Evolutionary conservation across 1,140 invertebrate species (phyloP), one percentile per base, ranked within the genome.

Genomic region (Drosophila pachea): DNA sequence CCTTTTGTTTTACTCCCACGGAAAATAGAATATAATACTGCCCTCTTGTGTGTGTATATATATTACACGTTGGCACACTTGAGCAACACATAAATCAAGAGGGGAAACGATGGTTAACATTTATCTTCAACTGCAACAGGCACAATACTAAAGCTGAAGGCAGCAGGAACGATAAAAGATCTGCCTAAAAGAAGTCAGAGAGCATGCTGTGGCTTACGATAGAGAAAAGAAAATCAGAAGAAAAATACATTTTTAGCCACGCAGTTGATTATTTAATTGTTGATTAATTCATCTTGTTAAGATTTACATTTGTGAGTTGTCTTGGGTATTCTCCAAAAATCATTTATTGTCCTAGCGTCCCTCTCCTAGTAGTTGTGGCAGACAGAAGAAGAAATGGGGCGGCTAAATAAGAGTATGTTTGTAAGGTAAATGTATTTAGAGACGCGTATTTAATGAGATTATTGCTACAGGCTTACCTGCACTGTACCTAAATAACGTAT

Each of bases 211-310:
- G 11, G n/a, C 48, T 5, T 33, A 76, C 74, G 78, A 74, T 77
- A 74, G 74, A 35, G 7, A n/a, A 61, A 49, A 66, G 22, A 22
- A 22, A 22, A 22, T 22, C 22, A 22, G 22, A 22, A 22, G 22
- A 22, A 47, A 45, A 56, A 63, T 49, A 67, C 59, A 76, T 70
- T 60, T 77, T 86, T 76, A 73, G 73, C 67, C 81, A 81, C 86
- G 77, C 62, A 86, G 76, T 74, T 86, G 86, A n/a, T n/a, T n/a
- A n/a, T n/a, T n/a, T n/a, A n/a, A n/a, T n/a, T n/a, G n/a, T n/a
- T n/a, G n/a, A n/a, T n/a, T n/a, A 84, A 81, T 86, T 81, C 74
- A 62, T 68, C 74, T 86, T 81, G 81, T 86, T 86, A 86, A 86
- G 22, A 22, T 22, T 22, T 22, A 22, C 22, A 3, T 22, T 1